phyloP scores from a whole-genome alignment of 2,113 vertebrate genomes.

The Halcyon malimbica region DNA sequence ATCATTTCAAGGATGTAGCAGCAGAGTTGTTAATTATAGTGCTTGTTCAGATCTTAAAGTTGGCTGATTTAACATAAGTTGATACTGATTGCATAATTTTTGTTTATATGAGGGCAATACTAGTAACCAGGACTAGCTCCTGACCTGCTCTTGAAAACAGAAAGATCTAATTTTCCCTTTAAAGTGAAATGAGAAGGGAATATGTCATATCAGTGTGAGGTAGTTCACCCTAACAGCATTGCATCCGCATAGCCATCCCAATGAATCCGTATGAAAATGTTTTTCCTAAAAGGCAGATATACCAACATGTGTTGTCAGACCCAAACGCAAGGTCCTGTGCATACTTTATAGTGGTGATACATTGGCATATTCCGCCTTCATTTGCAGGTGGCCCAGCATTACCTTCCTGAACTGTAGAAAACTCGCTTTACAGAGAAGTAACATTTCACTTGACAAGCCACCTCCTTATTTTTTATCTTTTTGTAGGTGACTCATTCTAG shows the following conservation, averaged over 20 bases:
- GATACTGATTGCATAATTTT: background rate
- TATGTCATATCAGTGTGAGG: background rate
- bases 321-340: background rate
- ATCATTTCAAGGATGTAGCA: background rate
- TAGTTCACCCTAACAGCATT: background rate
- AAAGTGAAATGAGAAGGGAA: background rate
- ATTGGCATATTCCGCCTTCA: background rate
- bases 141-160: background rate
- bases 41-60: background rate
- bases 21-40: background rate
- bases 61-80: background rate
- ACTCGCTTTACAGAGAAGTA: background rate
- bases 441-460: background rate
- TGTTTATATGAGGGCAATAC: background rate
- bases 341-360: background rate
- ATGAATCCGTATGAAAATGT: background rate
- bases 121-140: background rate
- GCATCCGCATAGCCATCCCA: background rate
- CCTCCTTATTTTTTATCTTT: background rate
- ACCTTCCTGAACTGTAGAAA: background rate
- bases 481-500: background rate
- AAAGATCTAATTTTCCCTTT: background rate
- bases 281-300: background rate
- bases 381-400: background rate
- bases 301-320: background rate